These are phyloP conservation scores for Proteles cristata DNA, from an alignment of 2,113 vertebrate species.

Conservation along the genomic window DNA sequence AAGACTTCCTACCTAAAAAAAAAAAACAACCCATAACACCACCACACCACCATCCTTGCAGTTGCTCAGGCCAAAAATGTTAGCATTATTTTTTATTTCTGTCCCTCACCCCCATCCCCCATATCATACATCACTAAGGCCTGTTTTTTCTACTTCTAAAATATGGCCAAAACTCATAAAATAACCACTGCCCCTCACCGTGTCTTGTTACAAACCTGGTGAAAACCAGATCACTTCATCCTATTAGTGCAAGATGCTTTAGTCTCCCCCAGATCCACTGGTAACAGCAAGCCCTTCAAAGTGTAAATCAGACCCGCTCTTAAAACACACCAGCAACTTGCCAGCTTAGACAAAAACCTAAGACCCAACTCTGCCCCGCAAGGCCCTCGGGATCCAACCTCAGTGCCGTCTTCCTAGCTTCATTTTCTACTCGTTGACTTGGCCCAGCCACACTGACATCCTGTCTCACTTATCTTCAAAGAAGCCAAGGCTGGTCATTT, in stretches of 20 bases:
- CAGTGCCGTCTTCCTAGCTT: neutral
- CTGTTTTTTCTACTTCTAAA: neutral
- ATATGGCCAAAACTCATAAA: neutral
- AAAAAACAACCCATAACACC: neutral
- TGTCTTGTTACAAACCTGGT: neutral
- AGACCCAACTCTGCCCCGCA: neutral
- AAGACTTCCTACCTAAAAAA: neutral
- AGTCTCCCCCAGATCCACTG: neutral
- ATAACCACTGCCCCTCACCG: neutral
- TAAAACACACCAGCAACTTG: neutral
- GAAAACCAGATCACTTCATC: neutral
- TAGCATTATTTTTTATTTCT: neutral
- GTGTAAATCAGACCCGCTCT: neutral
- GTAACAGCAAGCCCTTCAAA: neutral
- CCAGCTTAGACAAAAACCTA: neutral
- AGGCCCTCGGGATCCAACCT: neutral
- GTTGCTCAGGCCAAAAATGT: neutral
- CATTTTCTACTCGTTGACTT: neutral
- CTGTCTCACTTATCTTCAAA: neutral
- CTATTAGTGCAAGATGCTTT: neutral
- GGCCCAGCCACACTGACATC: neutral
- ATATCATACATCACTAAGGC: neutral
- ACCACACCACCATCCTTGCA: neutral
- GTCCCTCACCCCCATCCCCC: neutral
- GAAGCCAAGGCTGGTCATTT: neutral